phyloP scores from a whole-genome alignment of 92 coral and sea anemone species.

The Pocillopora grandis region DNA sequence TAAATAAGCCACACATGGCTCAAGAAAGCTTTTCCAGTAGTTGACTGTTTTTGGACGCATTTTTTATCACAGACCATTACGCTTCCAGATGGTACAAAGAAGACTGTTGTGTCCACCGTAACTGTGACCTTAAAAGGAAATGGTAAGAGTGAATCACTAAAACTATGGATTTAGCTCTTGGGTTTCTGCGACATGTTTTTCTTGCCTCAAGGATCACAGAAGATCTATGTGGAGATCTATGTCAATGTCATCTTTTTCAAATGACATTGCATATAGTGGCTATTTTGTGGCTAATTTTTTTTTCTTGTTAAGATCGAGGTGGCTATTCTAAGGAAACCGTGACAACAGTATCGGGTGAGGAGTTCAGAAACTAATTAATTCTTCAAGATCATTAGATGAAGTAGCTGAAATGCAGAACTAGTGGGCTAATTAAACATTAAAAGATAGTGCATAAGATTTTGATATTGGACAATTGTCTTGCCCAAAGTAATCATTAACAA shows the following conservation, averaged over 20 bases:
- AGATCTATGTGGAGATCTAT: neutral
- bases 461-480: too few species aligned
- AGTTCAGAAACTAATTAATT: neutral
- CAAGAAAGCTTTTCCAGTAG: neutral
- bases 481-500: too few species aligned
- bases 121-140: constrained; percentile 68
- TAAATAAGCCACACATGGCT: neutral
- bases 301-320: constrained; percentile 1
- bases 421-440: too few species aligned
- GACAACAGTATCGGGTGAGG: constrained; percentile 34
- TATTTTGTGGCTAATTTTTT: neutral
- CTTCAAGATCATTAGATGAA: too few species aligned
- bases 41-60: neutral
- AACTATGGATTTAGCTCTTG: neutral
- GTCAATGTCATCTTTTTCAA: neutral
- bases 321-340: constrained; percentile 32
- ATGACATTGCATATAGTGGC: neutral
- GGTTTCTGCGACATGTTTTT: too few species aligned
- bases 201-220: too few species aligned
- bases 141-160: constrained; percentile 36
- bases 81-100: constrained; percentile 57
- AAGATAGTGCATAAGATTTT: too few species aligned
- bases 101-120: constrained; percentile 63
- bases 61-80: constrained; percentile 41
- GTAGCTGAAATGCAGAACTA: too few species aligned